These are phyloP conservation scores for Dolichomitus sp. DNA, from an alignment of 2,888 invertebrate genomes.

Conservation along the genomic window DNA sequence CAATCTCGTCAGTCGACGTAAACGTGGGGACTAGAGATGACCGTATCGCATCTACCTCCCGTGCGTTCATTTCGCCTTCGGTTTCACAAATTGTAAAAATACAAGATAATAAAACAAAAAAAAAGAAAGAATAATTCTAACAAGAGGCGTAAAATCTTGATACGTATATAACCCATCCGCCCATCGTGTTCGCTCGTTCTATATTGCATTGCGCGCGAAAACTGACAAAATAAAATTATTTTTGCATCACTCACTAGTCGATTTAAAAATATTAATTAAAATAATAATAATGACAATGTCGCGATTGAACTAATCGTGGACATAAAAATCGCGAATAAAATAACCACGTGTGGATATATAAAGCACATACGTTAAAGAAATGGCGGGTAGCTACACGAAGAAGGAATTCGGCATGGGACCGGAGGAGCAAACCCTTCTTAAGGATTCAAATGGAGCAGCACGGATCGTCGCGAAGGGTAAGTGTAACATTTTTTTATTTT, in stretches of 20 bases:
- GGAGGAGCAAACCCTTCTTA: constrained; percentile 83
- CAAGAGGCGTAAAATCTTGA: constrained; percentile 5
- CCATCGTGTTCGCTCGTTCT: constrained; percentile 23
- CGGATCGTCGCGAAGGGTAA: constrained; percentile 80
- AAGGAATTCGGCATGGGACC: constrained; percentile 83
- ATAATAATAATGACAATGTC: constrained; percentile 10
- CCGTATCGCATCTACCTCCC: neutral
- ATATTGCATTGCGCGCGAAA: constrained; percentile 42
- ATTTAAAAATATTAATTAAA: neutral
- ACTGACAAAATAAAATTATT: constrained; percentile 12
- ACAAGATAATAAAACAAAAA: neutral
- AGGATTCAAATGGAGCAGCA: constrained; percentile 80
- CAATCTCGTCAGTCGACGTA: constrained; percentile 44
- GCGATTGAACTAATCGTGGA: constrained; percentile 6
- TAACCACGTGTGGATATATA: constrained; percentile 19
- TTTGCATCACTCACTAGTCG: constrained; percentile 6
- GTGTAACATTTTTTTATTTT: constrained; percentile 27
- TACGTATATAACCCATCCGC: constrained; percentile 30
- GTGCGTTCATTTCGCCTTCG: constrained; percentile 1
- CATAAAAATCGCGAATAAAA: neutral
- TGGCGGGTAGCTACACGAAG: constrained; percentile 85
- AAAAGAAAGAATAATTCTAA: constrained; percentile 1
- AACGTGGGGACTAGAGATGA: constrained; percentile 19
- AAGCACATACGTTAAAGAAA: constrained; percentile 64
- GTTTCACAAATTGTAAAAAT: neutral